Base-by-base conservation (phyloP, 92 coral and sea anemone genomes). In the Metridium senile region DNA sequence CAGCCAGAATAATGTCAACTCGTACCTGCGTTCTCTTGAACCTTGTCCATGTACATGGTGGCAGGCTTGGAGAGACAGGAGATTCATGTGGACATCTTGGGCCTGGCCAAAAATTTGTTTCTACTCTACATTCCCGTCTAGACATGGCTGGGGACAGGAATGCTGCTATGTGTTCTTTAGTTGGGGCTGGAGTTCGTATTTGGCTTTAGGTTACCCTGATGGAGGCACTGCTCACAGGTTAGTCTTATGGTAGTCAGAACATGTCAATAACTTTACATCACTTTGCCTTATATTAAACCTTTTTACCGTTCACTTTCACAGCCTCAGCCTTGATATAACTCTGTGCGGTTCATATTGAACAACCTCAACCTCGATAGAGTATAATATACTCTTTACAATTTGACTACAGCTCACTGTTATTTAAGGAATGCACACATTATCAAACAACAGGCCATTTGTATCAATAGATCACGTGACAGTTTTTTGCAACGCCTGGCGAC, bases 11-110 rank as follows among this genome's bases (percentile, higher is more conserved):
- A 59, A 51, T 2, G 27, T 61, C 11, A 28, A 29, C 45, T 13
- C 16, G 27, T 34, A 74, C 28, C 22, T 62, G 33, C 30, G 64
- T n/a, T 26, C 17, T 17, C 13, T 63, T 25, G 68, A 72, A 49
- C 81, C 91, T 0, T 87, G 91, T 73, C 91, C 91, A 1, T 87
- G 91, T 47, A 66, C 77, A 9, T 34, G 20, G 1, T 35, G 87
- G 84, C 91, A 87, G 58, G 91, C 91, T 0, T 53, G 54, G 65
- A 54, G 68, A 17, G 91, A 87, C 52, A 27, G 84, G 59, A 74
- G 91, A 6, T 68, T 78, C 58, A 67, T 33, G 51, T 39, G 16
- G 9, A 10, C 23, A 16, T 21, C 31, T 27, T 25, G 67, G 47
- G 26, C 11, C 19, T 58, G 79, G 79, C 79, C 69, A 21, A 25